Conservation (phyloP, 2,113 vertebrate genomes). For the Hypomesus transpacificus region DNA sequence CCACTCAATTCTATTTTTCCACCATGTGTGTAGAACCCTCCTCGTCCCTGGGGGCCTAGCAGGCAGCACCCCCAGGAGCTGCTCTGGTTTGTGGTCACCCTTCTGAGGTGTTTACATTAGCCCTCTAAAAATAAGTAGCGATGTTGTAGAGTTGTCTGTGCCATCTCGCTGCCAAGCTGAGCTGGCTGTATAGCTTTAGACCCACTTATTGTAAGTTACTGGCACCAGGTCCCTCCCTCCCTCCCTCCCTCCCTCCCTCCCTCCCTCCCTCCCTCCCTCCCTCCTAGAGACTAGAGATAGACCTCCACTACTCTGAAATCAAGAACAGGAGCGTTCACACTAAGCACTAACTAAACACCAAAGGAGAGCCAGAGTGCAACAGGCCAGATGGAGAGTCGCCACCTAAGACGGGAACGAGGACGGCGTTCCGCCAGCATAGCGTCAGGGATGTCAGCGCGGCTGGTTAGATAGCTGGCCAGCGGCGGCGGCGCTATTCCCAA, state of each 20-base stretch:
- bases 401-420: background rate
- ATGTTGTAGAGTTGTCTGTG: conserved; percentile 23
- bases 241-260: too few relatives aligned
- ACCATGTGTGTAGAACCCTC: background rate
- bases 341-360: background rate
- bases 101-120: conserved; percentile 41
- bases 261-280: too few relatives aligned
- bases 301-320: background rate
- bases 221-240: background rate
- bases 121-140: conserved; percentile 36
- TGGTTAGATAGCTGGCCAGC: conserved; percentile 9
- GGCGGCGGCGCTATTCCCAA: background rate
- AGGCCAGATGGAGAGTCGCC: background rate
- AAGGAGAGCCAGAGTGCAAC: background rate
- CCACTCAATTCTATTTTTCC: background rate
- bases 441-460: background rate
- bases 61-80: conserved; percentile 16
- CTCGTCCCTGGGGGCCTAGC: background rate
- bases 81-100: conserved; percentile 35
- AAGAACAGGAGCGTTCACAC: background rate
- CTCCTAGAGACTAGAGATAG: background rate
- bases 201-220: background rate
- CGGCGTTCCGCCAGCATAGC: background rate
- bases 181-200: background rate
- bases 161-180: background rate